Percentiles rank a stretch among this genome's conserved stretches.
These are phyloP conservation scores for Leptoteleia sp. DNA, from an alignment of 1,140 invertebrate genomes.

Conservation along the genomic window DNA sequence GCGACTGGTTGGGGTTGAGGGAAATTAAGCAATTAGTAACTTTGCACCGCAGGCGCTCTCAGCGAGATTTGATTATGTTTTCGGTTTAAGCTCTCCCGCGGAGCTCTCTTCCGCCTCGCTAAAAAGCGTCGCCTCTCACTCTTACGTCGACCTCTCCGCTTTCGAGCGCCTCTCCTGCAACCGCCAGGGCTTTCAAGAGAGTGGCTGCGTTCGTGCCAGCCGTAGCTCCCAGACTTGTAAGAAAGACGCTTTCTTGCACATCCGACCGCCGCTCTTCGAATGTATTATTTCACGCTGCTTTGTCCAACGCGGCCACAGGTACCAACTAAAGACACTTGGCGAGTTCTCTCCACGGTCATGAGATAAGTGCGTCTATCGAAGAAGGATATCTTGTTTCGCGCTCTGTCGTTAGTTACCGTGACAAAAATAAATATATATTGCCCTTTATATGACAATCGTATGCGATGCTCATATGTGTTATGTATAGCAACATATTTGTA, in stretches of 20 bases:
- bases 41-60: conserved; percentile 79
- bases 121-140: conserved; percentile 47
- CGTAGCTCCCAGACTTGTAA: conserved; percentile 20
- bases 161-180: conserved; percentile 39
- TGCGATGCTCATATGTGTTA: no score
- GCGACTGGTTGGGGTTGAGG: conserved; percentile 69
- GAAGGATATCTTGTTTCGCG: conserved; percentile 12
- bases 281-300: conserved; percentile 52
- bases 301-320: conserved; percentile 16
- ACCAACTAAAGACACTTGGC: conserved; percentile 18
- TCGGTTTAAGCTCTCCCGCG: conserved; percentile 77
- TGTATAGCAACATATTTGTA: no score
- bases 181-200: conserved; percentile 66
- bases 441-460: no score
- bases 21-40: conserved; percentile 82
- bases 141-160: conserved; percentile 22
- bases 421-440: no score
- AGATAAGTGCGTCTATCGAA: conserved; percentile 36
- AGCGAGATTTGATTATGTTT: conserved; percentile 81
- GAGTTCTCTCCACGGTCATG: no score
- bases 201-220: conserved; percentile 46
- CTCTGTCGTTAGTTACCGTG: no score
- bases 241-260: conserved; percentile 28
- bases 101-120: conserved; percentile 60
- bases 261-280: conserved; percentile 5